A percentile compares a stretch with the other conserved stretches of the same genome.
Conservation (phyloP, 2,113 vertebrate genomes). For the Hemibagrus wyckioides region DNA sequence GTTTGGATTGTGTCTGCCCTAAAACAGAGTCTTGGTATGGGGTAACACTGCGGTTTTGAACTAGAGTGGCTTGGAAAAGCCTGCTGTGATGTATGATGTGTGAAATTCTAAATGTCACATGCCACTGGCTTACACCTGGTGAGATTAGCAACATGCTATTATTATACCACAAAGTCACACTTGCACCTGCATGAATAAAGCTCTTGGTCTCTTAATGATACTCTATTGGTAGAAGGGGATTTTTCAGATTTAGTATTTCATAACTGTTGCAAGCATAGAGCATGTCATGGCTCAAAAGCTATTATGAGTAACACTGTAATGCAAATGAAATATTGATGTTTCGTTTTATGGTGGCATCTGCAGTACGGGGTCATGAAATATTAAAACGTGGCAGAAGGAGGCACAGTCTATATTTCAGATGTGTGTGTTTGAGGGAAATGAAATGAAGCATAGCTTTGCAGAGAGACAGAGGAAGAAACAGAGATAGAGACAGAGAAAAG, state of each 20-base stretch:
- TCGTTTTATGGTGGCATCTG: slow-evolving; percentile 53
- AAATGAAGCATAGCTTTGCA: not conserved
- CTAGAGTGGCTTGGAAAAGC: not conserved
- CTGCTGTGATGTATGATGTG: too few species aligned
- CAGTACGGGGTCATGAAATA: slow-evolving; percentile 49
- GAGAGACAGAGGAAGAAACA: slow-evolving; percentile 7
- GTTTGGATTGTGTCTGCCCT: not conserved
- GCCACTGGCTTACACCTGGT: not conserved
- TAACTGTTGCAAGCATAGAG: not conserved
- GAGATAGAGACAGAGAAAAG: too few species aligned
- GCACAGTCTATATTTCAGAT: slow-evolving; percentile 10
- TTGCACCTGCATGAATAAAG: not conserved
- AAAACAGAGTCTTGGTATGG: not conserved
- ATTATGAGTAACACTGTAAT: slow-evolving; percentile 10
- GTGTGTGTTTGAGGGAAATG: slow-evolving; percentile 1
- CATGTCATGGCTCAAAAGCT: not conserved
- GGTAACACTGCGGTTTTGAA: not conserved
- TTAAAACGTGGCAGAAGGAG: slow-evolving; percentile 37
- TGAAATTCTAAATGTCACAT: not conserved
- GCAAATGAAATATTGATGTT: slow-evolving; percentile 52
- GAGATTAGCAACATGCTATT: not conserved
- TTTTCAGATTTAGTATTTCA: slow-evolving; percentile 31
- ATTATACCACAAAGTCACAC: not conserved
- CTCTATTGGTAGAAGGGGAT: not conserved
- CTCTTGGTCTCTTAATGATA: not conserved